Percentiles rank a stretch among this genome's conserved stretches.
Conservation (phyloP, 2,888 invertebrate genomes). For the Catocala sponsa region DNA sequence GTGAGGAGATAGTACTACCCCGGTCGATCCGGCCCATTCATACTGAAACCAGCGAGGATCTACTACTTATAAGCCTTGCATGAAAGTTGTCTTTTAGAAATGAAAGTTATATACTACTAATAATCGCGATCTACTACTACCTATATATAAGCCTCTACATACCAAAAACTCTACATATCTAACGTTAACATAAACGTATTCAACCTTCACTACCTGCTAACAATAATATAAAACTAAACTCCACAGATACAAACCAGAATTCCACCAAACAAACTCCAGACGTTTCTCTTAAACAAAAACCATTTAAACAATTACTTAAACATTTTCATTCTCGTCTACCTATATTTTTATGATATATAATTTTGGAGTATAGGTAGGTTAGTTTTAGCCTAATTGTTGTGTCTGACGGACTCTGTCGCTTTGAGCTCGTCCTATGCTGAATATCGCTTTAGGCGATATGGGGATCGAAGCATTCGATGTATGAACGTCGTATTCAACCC, state of each 20-base stretch:
- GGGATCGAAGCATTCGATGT: constrained; percentile 17
- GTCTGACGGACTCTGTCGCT: constrained; percentile 15
- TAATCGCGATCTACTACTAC: too few relatives aligned
- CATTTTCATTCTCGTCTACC: constrained; percentile 1
- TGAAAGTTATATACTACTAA: too few relatives aligned
- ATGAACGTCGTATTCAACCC: constrained; percentile 21
- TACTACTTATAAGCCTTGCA: too few relatives aligned
- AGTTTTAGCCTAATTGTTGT: constrained; percentile 58
- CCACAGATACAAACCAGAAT: background rate
- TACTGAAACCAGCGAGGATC: too few relatives aligned
- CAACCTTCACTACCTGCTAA: too few relatives aligned
- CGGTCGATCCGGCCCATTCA: too few relatives aligned
- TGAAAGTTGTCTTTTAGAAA: too few relatives aligned
- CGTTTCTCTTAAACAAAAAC: background rate
- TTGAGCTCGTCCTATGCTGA: constrained; percentile 18
- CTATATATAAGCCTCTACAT: too few relatives aligned
- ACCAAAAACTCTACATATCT: too few relatives aligned
- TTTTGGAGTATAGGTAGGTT: constrained; percentile 28
- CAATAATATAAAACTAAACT: background rate
- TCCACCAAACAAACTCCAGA: background rate
- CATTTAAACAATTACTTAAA: constrained; percentile 4
- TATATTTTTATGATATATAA: background rate
- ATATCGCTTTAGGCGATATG: constrained; percentile 31
- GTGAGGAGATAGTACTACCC: too few relatives aligned
- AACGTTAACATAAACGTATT: too few relatives aligned